Percentiles rank a stretch among this genome's conserved stretches.
phyloP scores from a whole-genome alignment of 2,113 vertebrate species.

The Empidonax traillii region DNA sequence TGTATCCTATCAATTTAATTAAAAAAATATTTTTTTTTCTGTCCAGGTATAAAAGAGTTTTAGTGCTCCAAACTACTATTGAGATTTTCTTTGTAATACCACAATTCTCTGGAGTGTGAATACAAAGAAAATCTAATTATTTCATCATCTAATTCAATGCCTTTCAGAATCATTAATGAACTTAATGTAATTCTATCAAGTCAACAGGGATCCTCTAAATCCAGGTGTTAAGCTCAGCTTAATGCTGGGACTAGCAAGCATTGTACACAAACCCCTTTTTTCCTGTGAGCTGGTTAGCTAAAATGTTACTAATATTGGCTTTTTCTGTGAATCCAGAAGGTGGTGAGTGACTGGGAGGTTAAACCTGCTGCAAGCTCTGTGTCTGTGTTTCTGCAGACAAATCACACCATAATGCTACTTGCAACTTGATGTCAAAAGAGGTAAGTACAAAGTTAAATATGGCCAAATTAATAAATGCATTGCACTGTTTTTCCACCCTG shows the following conservation, averaged over 20 bases:
- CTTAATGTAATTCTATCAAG: background rate
- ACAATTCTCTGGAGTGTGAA: background rate
- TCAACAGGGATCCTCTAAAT: background rate
- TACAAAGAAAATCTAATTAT: background rate
- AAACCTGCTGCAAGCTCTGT: background rate
- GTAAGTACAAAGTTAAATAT: background rate
- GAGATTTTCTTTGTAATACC: background rate
- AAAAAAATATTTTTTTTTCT: background rate
- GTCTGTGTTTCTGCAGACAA: background rate
- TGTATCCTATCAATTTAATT: background rate
- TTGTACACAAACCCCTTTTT: background rate
- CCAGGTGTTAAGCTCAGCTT: background rate
- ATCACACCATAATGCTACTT: background rate
- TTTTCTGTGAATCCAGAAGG: background rate
- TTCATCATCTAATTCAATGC: background rate
- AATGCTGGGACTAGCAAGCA: background rate
- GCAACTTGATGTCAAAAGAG: background rate
- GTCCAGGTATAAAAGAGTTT: background rate
- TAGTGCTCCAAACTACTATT: background rate
- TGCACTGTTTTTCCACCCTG: background rate
- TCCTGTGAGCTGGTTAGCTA: background rate
- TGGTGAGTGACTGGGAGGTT: background rate
- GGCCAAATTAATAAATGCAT: background rate
- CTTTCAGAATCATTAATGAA: background rate
- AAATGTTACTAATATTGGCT: rapidly evolving